phyloP scores from a whole-genome alignment of 2,113 vertebrate species.

The Lanius collurio region DNA sequence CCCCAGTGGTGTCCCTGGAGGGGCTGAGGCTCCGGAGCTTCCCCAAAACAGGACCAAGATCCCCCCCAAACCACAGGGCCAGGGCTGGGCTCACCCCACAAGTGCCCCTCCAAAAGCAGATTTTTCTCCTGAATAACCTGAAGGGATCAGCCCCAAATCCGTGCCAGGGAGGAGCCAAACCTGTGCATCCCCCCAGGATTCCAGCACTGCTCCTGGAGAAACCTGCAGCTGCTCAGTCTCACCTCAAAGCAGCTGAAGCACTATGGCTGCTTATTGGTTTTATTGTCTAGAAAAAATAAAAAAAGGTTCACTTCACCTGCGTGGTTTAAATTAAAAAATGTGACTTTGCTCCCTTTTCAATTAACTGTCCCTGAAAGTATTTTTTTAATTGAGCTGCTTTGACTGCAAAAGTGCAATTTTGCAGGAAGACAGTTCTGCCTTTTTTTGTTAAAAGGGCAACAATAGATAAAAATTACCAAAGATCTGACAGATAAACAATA shows the following conservation, averaged over 20 bases:
- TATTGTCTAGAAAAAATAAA: neutral
- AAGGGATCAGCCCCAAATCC: neutral
- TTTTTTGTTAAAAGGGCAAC: neutral
- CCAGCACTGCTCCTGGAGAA: neutral
- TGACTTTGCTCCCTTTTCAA: neutral
- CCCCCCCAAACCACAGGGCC: neutral
- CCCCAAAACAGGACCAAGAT: neutral
- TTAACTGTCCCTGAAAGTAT: neutral
- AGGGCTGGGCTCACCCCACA: neutral
- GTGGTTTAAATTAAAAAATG: neutral
- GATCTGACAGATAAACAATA: neutral
- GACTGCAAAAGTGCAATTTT: neutral
- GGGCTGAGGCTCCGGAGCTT: accelerated
- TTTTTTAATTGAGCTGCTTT: neutral
- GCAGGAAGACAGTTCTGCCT: neutral
- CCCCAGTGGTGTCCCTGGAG: neutral
- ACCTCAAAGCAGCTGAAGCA: neutral
- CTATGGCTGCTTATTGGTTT: accelerated
- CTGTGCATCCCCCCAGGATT: neutral
- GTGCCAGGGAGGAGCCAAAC: neutral
- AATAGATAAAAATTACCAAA: neutral
- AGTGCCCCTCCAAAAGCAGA: neutral
- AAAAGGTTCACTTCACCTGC: neutral
- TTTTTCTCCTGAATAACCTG: neutral
- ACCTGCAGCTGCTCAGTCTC: neutral